Evolutionary conservation across 2,797 vertebrate species (phyloP), one percentile per base, ranked within the genome.

Genomic region (Glyptemys insculpta): DNA sequence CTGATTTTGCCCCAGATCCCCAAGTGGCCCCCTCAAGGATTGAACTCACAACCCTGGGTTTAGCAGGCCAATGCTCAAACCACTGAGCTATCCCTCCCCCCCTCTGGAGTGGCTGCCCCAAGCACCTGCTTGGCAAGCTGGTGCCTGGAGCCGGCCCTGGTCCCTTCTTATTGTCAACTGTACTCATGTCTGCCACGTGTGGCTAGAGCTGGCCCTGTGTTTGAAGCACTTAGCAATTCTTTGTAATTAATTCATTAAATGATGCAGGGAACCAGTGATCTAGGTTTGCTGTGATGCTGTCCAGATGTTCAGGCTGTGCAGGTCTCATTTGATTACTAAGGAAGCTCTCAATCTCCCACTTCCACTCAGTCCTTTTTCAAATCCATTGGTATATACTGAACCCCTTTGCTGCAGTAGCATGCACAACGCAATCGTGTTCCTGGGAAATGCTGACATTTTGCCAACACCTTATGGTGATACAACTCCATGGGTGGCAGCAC

Each of bases 391-490:
- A 12, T 27, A 11, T 3, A 44, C 41, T 15, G 34, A 76, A 76
- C 49, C 52, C 49, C 68, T 31, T 53, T 74, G 49, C 78, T 72
- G 4, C 1, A 19, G 4, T 18, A 25, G 44, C 2, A 12, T 0
- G 1, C 21, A 10, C 21, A 80, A 3, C 0, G 0, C 65, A 65
- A 34, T n/a, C 29, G 8, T 7, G 0, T 31, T 74, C 83, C 54
- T 85, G 81, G 15, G 65, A 47, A 59, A 44, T 0, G 53, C 0
- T 3, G 1, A 44, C 65, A 59, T 3, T 18, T 7, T 87, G 34
- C 5, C 2, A 44, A 7, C 1, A 23, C 0, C 1, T 31, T 54
- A 53, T 59, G 0, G 0, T 56, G 74, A 11, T 15, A 16, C 1
- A 5, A 1, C 0, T 5, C 27, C 0, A 56, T 5, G 0, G 2